Evolutionary conservation across 2,888 invertebrate genomes (phyloP).

Genomic region (Philereme vetulata): DNA sequence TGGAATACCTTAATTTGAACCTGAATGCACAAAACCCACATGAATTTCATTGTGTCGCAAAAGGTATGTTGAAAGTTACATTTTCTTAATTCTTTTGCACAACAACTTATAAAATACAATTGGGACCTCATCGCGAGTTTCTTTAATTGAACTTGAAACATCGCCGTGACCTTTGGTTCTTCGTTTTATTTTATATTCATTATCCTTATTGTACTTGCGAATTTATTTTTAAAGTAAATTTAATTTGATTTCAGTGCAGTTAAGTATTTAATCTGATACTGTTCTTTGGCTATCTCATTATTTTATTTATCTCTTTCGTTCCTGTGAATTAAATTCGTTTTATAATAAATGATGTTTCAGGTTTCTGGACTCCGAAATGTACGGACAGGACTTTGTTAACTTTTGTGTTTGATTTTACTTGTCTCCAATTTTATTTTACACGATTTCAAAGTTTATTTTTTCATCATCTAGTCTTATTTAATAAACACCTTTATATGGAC

Average conservation of each 20-base stretch:
- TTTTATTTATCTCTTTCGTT: constrained; percentile 36
- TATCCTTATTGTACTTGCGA: constrained; percentile 59
- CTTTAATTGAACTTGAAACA: constrained; percentile 50
- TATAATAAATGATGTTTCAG: constrained; percentile 5
- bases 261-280: constrained; percentile 44
- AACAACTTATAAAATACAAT: constrained; percentile 18
- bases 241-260: constrained; percentile 49
- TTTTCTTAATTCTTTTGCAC: constrained; percentile 9
- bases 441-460: no score
- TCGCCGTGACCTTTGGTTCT: constrained; percentile 56
- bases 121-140: constrained; percentile 41
- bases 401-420: no score
- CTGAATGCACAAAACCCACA: neutral
- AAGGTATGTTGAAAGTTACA: neutral
- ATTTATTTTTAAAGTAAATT: constrained; percentile 56
- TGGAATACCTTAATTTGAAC: neutral
- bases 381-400: no score
- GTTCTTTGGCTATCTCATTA: constrained; percentile 31
- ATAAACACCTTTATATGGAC: no score
- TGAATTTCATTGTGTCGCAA: neutral
- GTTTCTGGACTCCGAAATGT: neutral
- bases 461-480: no score
- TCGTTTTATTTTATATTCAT: constrained; percentile 56
- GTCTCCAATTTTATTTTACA: no score
- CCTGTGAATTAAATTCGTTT: constrained; percentile 23